phyloP scores from a whole-genome alignment of 2,797 vertebrate genomes.

The Cuculus canorus region DNA sequence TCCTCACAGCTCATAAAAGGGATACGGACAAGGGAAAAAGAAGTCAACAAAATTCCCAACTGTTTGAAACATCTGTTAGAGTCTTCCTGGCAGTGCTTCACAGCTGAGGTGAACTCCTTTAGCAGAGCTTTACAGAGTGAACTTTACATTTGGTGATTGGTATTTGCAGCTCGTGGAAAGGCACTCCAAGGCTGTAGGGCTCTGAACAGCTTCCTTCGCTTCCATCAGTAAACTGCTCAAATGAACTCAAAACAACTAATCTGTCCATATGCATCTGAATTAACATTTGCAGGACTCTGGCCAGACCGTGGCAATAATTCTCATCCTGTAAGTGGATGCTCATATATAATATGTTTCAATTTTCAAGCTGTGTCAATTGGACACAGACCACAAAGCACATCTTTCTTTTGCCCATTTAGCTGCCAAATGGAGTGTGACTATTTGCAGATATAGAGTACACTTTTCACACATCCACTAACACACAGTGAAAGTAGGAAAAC shows the following conservation, averaged over 20 bases:
- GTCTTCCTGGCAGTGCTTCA: background rate
- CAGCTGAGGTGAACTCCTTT: background rate
- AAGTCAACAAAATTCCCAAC: background rate
- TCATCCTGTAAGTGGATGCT: background rate
- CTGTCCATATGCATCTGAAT: background rate
- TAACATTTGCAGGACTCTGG: background rate
- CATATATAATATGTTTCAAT: background rate
- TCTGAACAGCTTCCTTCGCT: background rate
- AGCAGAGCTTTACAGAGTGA: background rate
- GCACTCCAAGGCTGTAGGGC: background rate
- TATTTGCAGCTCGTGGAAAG: background rate
- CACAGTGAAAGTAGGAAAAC: background rate
- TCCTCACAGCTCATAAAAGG: background rate
- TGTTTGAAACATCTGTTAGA: background rate
- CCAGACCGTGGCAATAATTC: background rate
- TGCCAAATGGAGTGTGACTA: background rate
- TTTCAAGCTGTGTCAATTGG: slow-evolving; percentile 9
- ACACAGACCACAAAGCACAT: background rate
- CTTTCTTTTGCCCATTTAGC: slow-evolving; percentile 18
- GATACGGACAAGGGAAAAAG: background rate
- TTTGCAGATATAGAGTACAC: background rate
- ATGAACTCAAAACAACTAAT: background rate
- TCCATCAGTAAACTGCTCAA: background rate
- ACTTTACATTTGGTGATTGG: background rate
- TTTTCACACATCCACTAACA: background rate